Percentiles rank a stretch among this genome's conserved stretches.
These are phyloP conservation scores for Macrobrachium rosenbergii DNA, from an alignment of 1,140 invertebrate genomes.

Conservation along the genomic window DNA sequence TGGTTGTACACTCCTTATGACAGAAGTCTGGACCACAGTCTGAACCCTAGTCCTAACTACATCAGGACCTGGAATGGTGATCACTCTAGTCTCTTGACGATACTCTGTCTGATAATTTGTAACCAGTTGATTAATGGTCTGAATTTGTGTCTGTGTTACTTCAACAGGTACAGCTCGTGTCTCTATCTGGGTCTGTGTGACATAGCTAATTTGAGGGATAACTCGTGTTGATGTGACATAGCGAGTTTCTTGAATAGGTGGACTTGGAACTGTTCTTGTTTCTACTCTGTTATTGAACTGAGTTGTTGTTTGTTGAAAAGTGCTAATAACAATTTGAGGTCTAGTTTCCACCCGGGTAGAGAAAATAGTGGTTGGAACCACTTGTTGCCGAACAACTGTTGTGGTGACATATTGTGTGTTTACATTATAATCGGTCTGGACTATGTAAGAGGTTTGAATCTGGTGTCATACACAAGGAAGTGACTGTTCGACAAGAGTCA, in stretches of 20 bases:
- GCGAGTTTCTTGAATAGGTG: slow-evolving; percentile 22
- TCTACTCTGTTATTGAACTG: slow-evolving; percentile 18
- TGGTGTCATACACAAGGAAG: slow-evolving; percentile 34
- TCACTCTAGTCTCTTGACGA: slow-evolving; percentile 17
- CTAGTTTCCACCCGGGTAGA: slow-evolving; percentile 26
- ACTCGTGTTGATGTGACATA: slow-evolving; percentile 49
- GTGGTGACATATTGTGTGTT: slow-evolving; percentile 40
- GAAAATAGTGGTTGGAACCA: slow-evolving; percentile 48
- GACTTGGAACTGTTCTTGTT: slow-evolving; percentile 39
- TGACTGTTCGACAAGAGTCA: background rate
- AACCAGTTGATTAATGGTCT: slow-evolving; percentile 27
- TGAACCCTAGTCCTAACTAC: slow-evolving; percentile 35
- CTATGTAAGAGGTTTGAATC: slow-evolving; percentile 29
- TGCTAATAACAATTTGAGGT: slow-evolving; percentile 27
- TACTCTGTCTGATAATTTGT: slow-evolving; percentile 38
- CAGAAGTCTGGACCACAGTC: slow-evolving; percentile 50
- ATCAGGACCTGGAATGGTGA: slow-evolving; percentile 17
- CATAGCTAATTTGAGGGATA: slow-evolving; percentile 47
- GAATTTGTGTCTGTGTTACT: slow-evolving; percentile 34
- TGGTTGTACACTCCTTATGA: slow-evolving; percentile 27
- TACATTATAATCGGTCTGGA: slow-evolving; percentile 27
- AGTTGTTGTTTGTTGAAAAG: slow-evolving; percentile 36
- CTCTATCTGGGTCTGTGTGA: slow-evolving; percentile 44
- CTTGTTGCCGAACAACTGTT: slow-evolving; percentile 26
- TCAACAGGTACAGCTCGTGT: slow-evolving; percentile 52